Base-by-base conservation (phyloP, 2,888 invertebrate genomes). In the Arenicola marina region DNA sequence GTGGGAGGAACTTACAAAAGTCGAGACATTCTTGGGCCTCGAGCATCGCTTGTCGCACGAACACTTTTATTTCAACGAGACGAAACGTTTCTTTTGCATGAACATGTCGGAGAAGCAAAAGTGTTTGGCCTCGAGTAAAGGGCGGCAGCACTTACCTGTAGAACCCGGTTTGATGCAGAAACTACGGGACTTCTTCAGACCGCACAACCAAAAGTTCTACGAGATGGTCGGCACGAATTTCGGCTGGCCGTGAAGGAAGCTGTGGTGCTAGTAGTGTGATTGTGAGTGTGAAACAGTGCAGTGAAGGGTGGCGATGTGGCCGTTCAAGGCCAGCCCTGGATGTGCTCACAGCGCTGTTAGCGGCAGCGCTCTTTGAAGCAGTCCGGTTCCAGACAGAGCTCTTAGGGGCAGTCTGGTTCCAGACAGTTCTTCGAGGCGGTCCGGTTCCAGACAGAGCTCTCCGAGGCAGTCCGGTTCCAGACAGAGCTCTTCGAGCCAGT, bases 1-100 rank as follows among this genome's bases (percentile, higher is more conserved):
- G n/a, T 69, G 78, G 3, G 69, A 68, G 3, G 82, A 81, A 61
- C 74, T 83, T 33, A 59, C 65, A 18, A 71, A 72, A 55, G 75
- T 83, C 7, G 81, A 83, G 66, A 65, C 68, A 7, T 83, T 83
- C 63, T 67, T 83, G n/a, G 76, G 79, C 1, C 59, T 83, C 32
- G 66, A 73, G 28, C 77, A 76, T 61, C 58, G 66, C 56, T 71
- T 83, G 15, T 75, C 75, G n/a, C 68, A 74, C 33, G 91, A 92
- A 82, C 93, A 95, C 84, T 93, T 98, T 84, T 95, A 95, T 85
- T 98, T 94, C 86, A 97, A 99, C 86, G 91, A 91, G 85, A 95
- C 94, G 21, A 95, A 96, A 84, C 95, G 97, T 65, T 95, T 99
- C 86, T 97, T 92, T 85, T 97, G 97, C 83, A 83, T 86, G 67